These are phyloP conservation scores for Phaethon lepturus DNA, from an alignment of 2,113 vertebrate species.

Conservation along the genomic window DNA sequence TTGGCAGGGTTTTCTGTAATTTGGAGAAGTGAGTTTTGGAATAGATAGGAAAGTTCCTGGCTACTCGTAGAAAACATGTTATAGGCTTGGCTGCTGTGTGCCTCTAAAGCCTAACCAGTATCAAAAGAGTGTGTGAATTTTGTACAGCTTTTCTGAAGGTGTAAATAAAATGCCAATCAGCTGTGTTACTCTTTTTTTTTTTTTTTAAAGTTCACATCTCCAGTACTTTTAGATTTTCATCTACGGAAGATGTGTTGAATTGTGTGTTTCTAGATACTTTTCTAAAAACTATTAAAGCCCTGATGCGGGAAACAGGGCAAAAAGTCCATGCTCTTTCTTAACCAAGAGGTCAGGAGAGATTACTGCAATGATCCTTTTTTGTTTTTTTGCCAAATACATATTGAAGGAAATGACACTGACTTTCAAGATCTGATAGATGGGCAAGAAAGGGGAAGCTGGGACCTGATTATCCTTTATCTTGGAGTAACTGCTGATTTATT, in stretches of 20 bases:
- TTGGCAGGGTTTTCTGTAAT: not conserved
- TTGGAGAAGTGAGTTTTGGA: not conserved
- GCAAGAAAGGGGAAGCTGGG: not conserved
- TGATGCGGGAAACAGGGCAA: not conserved
- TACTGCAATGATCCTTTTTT: not conserved
- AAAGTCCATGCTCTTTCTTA: not conserved
- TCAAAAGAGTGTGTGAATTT: not conserved
- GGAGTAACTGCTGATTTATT: not conserved
- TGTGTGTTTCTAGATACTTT: not conserved
- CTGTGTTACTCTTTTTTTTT: not conserved
- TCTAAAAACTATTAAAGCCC: not conserved
- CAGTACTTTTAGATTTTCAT: not conserved
- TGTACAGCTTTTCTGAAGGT: not conserved
- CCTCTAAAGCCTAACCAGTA: not conserved
- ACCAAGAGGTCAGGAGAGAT: not conserved
- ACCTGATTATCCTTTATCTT: not conserved
- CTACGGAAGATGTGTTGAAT: not conserved
- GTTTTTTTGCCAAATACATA: fast-evolving
- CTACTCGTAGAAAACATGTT: not conserved
- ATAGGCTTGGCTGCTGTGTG: not conserved
- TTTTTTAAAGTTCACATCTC: not conserved
- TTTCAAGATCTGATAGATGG: not conserved
- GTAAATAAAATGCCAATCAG: not conserved
- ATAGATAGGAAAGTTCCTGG: not conserved
- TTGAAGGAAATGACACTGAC: not conserved